Conservation (phyloP, 1,140 invertebrate genomes). For the Agraylea sexmaculata region DNA sequence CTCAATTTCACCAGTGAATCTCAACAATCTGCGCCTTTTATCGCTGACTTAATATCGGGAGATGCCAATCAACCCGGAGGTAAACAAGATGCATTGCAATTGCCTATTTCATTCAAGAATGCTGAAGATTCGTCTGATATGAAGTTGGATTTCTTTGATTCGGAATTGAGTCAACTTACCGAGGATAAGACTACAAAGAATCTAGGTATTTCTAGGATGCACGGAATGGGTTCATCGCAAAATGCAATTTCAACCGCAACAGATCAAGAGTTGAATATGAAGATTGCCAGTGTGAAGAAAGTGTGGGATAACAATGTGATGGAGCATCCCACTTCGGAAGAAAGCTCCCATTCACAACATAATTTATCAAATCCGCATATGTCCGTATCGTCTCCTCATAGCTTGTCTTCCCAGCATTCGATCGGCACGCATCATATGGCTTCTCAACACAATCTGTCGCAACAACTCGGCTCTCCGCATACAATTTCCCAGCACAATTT, state of each 20-base stretch:
- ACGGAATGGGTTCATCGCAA: slow-evolving; percentile 34
- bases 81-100: slow-evolving; percentile 25
- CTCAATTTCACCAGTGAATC: slow-evolving; percentile 35
- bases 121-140: slow-evolving; percentile 73
- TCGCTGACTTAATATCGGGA: slow-evolving; percentile 34
- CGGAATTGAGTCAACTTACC: slow-evolving; percentile 61
- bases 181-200: slow-evolving; percentile 57
- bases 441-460: slow-evolving; percentile 17
- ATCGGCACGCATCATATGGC: slow-evolving; percentile 27
- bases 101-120: slow-evolving; percentile 43
- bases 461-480: slow-evolving; percentile 18
- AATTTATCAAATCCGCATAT: slow-evolving; percentile 27
- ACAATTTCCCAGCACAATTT: slow-evolving; percentile 15
- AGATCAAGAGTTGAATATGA: slow-evolving; percentile 76
- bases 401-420: slow-evolving; percentile 18
- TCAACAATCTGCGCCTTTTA: slow-evolving; percentile 29
- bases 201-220: slow-evolving; percentile 50
- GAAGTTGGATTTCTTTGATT: slow-evolving; percentile 85
- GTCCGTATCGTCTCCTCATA: slow-evolving; percentile 27
- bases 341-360: slow-evolving; percentile 37
- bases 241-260: slow-evolving; percentile 39
- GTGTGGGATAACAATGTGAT: slow-evolving; percentile 67
- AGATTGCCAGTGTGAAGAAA: slow-evolving; percentile 89
- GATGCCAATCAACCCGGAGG: slow-evolving; percentile 27
- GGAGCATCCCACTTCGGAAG: slow-evolving; percentile 47